phyloP scores from a whole-genome alignment of 2,888 invertebrate genomes.

The Oxytorus armatus region DNA sequence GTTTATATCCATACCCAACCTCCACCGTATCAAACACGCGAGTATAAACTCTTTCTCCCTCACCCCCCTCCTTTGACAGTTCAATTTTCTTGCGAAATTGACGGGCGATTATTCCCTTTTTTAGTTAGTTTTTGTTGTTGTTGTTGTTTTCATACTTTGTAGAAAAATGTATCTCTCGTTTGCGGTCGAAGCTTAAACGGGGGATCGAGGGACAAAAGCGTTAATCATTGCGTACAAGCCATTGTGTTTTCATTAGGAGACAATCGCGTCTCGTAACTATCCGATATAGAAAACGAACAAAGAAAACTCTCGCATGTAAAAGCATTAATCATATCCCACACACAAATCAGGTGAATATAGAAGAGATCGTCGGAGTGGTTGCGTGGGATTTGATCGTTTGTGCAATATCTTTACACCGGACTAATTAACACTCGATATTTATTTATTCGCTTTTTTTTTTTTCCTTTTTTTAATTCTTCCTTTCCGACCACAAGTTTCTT shows the following conservation, averaged over 20 bases:
- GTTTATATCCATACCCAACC: constrained; percentile 13
- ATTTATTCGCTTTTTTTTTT: constrained; percentile 11
- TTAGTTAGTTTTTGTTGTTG: not conserved
- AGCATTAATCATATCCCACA: constrained; percentile 64
- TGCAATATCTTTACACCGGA: constrained; percentile 43
- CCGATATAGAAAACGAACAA: constrained; percentile 13
- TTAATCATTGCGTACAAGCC: constrained; percentile 50
- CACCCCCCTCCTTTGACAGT: constrained; percentile 1
- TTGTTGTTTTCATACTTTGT: not conserved
- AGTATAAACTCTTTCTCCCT: not conserved
- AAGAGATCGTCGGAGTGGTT: constrained; percentile 24
- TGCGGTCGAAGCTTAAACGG: constrained; percentile 1
- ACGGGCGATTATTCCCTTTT: not conserved
- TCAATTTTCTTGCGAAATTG: constrained; percentile 41
- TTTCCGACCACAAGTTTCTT: constrained; percentile 37
- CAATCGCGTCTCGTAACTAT: constrained; percentile 20
- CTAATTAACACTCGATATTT: constrained; percentile 56
- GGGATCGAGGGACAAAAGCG: constrained; percentile 5
- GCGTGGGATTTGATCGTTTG: constrained; percentile 56
- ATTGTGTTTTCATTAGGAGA: constrained; percentile 60
- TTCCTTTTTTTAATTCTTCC: constrained; percentile 18
- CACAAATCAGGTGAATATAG: constrained; percentile 50
- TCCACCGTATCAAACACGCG: not conserved
- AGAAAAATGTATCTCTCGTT: not conserved
- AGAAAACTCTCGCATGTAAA: constrained; percentile 1